Conservation (phyloP, 2,113 vertebrate genomes). For the Apodemus speciosus region DNA sequence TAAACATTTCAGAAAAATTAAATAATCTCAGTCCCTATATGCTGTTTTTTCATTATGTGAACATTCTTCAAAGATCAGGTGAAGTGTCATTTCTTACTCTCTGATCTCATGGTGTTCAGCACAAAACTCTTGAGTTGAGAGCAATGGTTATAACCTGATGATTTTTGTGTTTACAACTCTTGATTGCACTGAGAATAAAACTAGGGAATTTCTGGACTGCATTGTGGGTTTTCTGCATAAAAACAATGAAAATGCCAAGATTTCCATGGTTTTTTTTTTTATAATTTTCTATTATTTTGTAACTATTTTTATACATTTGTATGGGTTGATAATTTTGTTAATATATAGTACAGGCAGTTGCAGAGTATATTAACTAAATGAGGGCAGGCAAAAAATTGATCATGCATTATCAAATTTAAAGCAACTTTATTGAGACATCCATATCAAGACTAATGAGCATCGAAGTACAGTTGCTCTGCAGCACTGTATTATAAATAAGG, state of each 20-base stretch:
- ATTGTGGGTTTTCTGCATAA: neutral
- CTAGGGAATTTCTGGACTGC: neutral
- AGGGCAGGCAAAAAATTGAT: neutral
- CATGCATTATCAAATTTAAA: neutral
- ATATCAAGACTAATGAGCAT: neutral
- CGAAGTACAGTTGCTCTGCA: neutral
- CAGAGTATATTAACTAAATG: neutral
- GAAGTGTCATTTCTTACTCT: neutral
- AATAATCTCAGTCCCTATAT: neutral
- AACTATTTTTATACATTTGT: neutral
- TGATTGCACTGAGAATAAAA: neutral
- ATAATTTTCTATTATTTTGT: neutral
- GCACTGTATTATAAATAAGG: neutral
- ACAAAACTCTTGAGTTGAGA: neutral
- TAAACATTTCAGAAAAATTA: neutral
- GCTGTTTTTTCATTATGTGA: neutral
- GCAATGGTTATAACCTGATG: neutral
- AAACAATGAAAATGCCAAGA: neutral
- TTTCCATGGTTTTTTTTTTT: neutral
- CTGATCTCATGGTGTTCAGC: rapidly evolving
- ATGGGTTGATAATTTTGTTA: neutral
- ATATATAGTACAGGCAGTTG: neutral
- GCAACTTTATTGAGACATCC: neutral
- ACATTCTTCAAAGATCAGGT: neutral
- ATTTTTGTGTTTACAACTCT: neutral